Conservation (phyloP, 2,888 invertebrate species). For the Teleogryllus oceanicus region DNA sequence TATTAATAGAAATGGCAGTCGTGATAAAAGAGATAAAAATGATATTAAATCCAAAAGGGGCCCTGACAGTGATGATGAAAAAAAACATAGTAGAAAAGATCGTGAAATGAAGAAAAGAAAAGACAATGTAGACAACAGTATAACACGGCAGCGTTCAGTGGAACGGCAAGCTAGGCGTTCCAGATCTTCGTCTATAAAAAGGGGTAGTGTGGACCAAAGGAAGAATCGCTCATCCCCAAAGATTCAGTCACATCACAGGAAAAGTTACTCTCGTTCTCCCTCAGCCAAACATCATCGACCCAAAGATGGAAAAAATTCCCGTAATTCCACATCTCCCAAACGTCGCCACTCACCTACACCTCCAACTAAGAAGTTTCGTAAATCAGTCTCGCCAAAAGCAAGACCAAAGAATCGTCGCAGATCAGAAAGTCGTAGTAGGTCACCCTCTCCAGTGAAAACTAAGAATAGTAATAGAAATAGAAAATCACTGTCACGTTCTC, state of each 20-base stretch:
- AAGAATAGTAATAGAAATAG: not conserved
- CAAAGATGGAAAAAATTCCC: not conserved
- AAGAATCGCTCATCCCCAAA: conserved; percentile 23
- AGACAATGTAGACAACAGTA: conserved; percentile 23
- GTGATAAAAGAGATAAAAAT: conserved; percentile 28
- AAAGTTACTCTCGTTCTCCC: conserved; percentile 18
- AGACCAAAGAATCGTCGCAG: conserved; percentile 27
- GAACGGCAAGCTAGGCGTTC: conserved; percentile 19
- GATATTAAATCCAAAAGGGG: conserved; percentile 28
- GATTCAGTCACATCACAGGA: not conserved
- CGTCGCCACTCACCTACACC: not conserved
- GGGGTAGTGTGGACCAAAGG: conserved; percentile 23
- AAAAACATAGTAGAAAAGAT: conserved; percentile 18
- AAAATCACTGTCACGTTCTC: conserved; percentile 23
- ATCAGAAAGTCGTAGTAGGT: conserved; percentile 31
- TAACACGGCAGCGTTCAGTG: conserved; percentile 19
- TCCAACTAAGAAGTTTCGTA: not conserved
- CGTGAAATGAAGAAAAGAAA: conserved; percentile 20
- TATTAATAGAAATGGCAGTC: conserved; percentile 11
- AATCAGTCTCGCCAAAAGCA: conserved; percentile 30
- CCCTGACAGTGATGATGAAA: conserved; percentile 30
- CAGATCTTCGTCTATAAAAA: conserved; percentile 24
- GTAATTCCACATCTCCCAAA: conserved; percentile 22
- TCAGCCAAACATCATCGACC: not conserved
- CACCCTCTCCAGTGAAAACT: conserved; percentile 25